These are phyloP conservation scores for Tolmerus cingulatus DNA, from an alignment of 2,888 invertebrate species.

Conservation along the genomic window DNA sequence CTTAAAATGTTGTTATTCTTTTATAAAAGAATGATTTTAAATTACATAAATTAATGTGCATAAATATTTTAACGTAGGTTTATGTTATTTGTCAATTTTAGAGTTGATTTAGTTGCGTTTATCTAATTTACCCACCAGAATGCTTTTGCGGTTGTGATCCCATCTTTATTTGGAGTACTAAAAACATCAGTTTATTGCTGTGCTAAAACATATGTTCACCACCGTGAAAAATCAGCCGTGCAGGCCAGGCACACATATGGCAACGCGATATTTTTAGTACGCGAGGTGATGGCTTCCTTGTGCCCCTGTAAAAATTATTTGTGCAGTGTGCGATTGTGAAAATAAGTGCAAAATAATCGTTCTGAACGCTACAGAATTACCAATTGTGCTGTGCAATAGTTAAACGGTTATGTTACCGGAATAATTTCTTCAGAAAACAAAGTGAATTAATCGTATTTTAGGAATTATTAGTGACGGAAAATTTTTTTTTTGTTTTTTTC, in stretches of 20 bases:
- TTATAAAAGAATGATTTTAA: not conserved
- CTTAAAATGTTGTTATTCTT: not conserved
- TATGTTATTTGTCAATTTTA: not conserved
- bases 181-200: not conserved
- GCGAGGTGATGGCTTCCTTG: slow-evolving; percentile 1
- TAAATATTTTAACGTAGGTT: not conserved
- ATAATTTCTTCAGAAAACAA: not conserved
- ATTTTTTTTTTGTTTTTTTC: not conserved
- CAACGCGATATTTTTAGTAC: slow-evolving; percentile 1
- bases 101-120: not conserved
- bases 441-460: not conserved
- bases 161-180: not conserved
- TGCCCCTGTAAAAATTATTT: not conserved
- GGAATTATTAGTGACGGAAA: not conserved
- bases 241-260: not conserved
- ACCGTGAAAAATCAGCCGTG: not conserved
- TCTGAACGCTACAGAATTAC: not conserved
- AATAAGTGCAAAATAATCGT: not conserved
- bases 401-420: not conserved
- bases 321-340: not conserved
- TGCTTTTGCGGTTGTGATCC: not conserved
- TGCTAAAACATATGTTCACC: not conserved
- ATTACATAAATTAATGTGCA: too few relatives aligned
- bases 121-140: not conserved
- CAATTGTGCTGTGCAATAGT: not conserved